These are phyloP conservation scores for Megaustenia siamemsis DNA, from an alignment of 2,888 invertebrate species.

Conservation along the genomic window DNA sequence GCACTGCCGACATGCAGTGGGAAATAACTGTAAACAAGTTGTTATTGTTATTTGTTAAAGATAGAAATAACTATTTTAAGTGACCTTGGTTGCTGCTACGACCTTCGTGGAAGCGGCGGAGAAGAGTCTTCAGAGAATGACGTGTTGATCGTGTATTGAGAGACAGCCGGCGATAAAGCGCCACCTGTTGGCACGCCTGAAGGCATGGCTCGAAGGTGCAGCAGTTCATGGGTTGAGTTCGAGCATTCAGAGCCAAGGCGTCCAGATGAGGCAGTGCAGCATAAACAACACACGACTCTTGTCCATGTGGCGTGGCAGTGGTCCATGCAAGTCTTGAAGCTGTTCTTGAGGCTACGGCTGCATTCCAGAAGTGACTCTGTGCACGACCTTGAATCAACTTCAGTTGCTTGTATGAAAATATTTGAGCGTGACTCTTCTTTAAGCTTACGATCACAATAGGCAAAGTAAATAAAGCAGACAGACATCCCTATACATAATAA, in stretches of 20 bases:
- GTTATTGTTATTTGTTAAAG: no score
- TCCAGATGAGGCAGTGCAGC: not conserved
- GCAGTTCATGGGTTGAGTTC: constrained; percentile 43
- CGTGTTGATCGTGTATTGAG: constrained; percentile 9
- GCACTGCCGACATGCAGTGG: no score
- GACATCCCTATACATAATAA: constrained; percentile 45
- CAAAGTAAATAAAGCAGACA: constrained; percentile 46
- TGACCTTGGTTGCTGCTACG: not conserved
- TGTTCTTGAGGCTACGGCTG: not conserved
- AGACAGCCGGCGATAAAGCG: constrained; percentile 5
- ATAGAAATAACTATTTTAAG: no score
- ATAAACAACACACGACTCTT: not conserved
- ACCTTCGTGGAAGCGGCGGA: not conserved
- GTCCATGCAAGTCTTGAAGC: not conserved
- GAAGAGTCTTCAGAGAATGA: constrained; percentile 13
- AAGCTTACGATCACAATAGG: constrained; percentile 36
- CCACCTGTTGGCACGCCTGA: not conserved
- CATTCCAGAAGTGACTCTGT: not conserved
- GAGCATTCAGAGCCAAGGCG: not conserved
- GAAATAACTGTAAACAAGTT: no score
- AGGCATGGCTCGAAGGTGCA: constrained; percentile 23
- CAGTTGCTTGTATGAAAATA: constrained; percentile 18
- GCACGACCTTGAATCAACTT: not conserved
- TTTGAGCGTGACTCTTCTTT: constrained; percentile 27
- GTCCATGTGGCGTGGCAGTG: not conserved